phyloP scores from a whole-genome alignment of 30 jellyfish, hydroid and myxozoan genomes.

The Mastigias papua region DNA sequence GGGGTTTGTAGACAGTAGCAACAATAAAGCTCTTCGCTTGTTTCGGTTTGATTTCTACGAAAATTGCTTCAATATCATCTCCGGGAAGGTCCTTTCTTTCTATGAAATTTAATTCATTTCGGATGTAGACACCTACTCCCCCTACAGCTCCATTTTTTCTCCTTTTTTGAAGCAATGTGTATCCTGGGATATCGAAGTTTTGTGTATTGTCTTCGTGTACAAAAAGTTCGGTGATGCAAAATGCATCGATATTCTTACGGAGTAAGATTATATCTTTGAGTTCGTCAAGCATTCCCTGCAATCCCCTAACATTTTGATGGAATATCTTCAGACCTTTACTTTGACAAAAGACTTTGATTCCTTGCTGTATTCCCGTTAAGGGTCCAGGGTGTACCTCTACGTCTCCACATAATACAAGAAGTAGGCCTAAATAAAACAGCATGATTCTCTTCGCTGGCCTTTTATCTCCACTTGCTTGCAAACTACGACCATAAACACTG shows the following conservation, averaged over 20 bases:
- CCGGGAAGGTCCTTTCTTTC: background rate
- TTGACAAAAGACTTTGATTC: background rate
- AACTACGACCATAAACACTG: too few species aligned
- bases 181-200: conserved; percentile 27
- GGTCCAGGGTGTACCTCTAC: conserved; percentile 41
- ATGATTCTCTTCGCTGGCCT: too few species aligned
- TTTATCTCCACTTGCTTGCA: too few species aligned
- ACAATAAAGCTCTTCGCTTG: background rate
- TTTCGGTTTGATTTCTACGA: conserved; percentile 32
- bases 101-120: background rate
- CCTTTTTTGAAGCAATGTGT: conserved; percentile 1
- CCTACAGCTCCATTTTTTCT: conserved; percentile 34
- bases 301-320: conserved; percentile 16
- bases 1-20: background rate
- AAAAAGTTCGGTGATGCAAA: conserved; percentile 27
- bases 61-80: conserved; percentile 12
- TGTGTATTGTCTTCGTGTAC: background rate
- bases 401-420: conserved; percentile 33
- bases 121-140: conserved; percentile 32
- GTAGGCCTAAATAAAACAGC: too few species aligned
- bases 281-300: conserved; percentile 38
- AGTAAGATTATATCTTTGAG: conserved; percentile 16
- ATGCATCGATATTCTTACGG: conserved; percentile 1
- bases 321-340: conserved; percentile 13
- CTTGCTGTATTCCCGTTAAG: background rate